Evolutionary conservation across 2,797 vertebrate genomes (phyloP).

Genomic region (Cyclopterus lumpus): DNA sequence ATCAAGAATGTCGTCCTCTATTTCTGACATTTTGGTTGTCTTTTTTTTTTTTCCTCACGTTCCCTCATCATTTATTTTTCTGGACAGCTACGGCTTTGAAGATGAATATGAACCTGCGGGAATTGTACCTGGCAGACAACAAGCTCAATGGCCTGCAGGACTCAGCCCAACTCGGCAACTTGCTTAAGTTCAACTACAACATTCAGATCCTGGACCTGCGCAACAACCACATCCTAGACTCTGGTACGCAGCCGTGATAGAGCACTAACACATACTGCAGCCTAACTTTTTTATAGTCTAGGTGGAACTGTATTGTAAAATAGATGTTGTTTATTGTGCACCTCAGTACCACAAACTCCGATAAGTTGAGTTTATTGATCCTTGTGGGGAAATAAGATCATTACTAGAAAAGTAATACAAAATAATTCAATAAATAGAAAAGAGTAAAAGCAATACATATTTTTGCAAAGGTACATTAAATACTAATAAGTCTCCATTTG

Average conservation of each 20-base stretch:
- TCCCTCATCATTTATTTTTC: conserved; percentile 15
- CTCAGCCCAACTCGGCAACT: conserved; percentile 93
- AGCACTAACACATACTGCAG: not conserved
- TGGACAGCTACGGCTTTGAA: conserved; percentile 91
- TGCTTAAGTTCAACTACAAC: conserved; percentile 95
- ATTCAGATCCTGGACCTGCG: conserved; percentile 94
- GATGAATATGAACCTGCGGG: conserved; percentile 95
- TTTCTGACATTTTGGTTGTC: not conserved
- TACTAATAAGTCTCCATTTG: not conserved
- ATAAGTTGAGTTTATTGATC: not conserved
- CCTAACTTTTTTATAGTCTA: not conserved
- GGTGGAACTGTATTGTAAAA: not conserved
- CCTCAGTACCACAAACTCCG: not conserved
- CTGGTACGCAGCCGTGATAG: conserved; percentile 79
- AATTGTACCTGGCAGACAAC: conserved; percentile 95
- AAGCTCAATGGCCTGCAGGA: conserved; percentile 95
- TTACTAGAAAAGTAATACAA: not conserved
- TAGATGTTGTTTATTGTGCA: not conserved
- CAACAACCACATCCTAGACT: conserved; percentile 95
- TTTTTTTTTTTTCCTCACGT: not conserved
- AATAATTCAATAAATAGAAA: not conserved
- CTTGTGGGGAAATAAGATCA: not conserved
- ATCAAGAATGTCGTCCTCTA: not conserved
- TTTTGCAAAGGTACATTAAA: not conserved
- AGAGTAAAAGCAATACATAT: not conserved